A percentile compares a stretch with the other conserved stretches of the same genome.
These are phyloP conservation scores for Pandemis corylana DNA, from an alignment of 2,888 invertebrate species.

Conservation along the genomic window DNA sequence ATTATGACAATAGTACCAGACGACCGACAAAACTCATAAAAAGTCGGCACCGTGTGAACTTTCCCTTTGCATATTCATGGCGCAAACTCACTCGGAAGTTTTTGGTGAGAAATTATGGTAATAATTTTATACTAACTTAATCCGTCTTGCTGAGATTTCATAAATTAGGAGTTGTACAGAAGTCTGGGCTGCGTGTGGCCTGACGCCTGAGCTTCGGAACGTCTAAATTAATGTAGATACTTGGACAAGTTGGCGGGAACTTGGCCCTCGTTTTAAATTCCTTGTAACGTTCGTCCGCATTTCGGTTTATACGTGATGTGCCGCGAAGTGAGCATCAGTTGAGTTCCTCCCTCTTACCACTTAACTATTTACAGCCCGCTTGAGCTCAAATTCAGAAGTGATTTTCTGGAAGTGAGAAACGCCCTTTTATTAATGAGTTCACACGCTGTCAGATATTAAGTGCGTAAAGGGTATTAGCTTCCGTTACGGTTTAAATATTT, in stretches of 20 bases:
- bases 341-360: constrained; percentile 36
- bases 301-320: constrained; percentile 42
- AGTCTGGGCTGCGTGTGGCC: constrained; percentile 55
- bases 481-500: neutral
- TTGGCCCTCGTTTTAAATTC: constrained; percentile 43
- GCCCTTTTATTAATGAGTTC: constrained; percentile 34
- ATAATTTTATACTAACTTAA: constrained; percentile 80
- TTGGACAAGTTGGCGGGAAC: constrained; percentile 47
- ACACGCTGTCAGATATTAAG: constrained; percentile 19
- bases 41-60: constrained; percentile 75
- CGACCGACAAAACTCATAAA: constrained; percentile 78
- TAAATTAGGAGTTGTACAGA: constrained; percentile 67
- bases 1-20: constrained; percentile 72
- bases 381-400: constrained; percentile 41
- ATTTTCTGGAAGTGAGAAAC: constrained; percentile 37
- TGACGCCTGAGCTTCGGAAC: constrained; percentile 51
- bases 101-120: constrained; percentile 82
- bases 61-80: constrained; percentile 80
- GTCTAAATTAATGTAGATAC: constrained; percentile 58
- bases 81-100: constrained; percentile 78
- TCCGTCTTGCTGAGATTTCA: constrained; percentile 72
- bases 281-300: constrained; percentile 37
- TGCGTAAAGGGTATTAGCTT: constrained; percentile 6
- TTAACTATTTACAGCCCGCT: constrained; percentile 42
- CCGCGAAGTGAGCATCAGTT: constrained; percentile 42